phyloP scores from a whole-genome alignment of 1,140 invertebrate genomes.

The Melanaphis sacchari region DNA sequence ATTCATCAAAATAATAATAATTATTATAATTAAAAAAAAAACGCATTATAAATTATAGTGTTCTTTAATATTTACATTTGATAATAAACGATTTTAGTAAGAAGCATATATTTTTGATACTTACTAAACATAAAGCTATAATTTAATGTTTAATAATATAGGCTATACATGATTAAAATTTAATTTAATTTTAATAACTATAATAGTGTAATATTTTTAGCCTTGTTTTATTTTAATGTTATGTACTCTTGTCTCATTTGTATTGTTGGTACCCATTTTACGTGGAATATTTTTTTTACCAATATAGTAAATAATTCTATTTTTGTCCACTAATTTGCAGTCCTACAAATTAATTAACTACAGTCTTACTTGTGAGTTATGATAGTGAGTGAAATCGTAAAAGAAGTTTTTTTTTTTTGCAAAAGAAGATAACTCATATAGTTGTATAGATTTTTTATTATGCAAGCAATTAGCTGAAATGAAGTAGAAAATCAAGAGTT shows the following conservation, averaged over 20 bases:
- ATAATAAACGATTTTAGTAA: neutral
- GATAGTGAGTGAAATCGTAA: neutral
- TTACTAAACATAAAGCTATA: neutral
- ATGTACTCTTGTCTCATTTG: neutral
- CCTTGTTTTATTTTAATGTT: neutral
- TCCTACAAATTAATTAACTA: neutral
- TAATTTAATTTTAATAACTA: neutral
- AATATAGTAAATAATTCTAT: neutral
- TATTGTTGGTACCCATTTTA: neutral
- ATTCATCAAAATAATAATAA: too few species aligned
- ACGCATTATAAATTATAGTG: neutral
- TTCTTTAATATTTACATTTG: neutral
- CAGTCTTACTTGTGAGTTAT: neutral
- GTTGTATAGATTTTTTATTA: neutral
- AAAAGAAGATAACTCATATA: slow-evolving; percentile 1
- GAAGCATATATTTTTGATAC: neutral
- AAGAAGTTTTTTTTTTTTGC: neutral
- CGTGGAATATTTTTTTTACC: neutral
- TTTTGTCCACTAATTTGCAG: neutral
- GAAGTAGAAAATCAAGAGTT: neutral
- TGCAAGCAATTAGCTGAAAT: neutral
- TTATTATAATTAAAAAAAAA: too few species aligned
- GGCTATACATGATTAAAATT: neutral
- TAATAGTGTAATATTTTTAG: neutral
- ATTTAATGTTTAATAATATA: neutral